phyloP scores from a whole-genome alignment of 2,113 vertebrate species.

The Blennius ocellaris region DNA sequence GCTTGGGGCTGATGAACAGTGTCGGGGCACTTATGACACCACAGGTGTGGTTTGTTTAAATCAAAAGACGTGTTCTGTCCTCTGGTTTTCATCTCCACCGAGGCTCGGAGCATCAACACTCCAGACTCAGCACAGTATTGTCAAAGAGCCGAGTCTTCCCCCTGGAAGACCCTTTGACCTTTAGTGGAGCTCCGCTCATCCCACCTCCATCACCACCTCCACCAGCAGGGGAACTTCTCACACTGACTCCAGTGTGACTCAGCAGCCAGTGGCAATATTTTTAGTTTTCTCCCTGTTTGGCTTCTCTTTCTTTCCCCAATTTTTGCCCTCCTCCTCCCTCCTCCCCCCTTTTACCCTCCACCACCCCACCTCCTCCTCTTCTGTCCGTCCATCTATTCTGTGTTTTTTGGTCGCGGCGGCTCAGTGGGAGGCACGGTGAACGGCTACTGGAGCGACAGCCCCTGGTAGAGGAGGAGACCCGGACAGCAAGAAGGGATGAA shows the following conservation, averaged over 20 bases:
- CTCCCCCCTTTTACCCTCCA: neutral
- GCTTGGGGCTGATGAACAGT: too few species aligned
- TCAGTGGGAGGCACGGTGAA: slow-evolving; percentile 82
- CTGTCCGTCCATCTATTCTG: slow-evolving; percentile 78
- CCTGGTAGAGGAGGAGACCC: slow-evolving; percentile 78
- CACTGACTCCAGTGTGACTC: slow-evolving; percentile 71
- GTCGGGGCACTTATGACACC: too few species aligned
- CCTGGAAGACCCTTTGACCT: too few species aligned
- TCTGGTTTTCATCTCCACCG: too few species aligned
- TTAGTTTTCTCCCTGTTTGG: slow-evolving; percentile 79
- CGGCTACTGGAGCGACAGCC: slow-evolving; percentile 86
- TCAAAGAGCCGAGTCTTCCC: too few species aligned
- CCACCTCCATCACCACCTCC: slow-evolving; percentile 18
- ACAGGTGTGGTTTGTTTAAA: too few species aligned
- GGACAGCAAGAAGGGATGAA: slow-evolving; percentile 19
- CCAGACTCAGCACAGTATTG: too few species aligned
- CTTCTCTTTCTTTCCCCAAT: slow-evolving; percentile 77
- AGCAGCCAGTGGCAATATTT: slow-evolving; percentile 74
- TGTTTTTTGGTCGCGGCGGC: slow-evolving; percentile 52
- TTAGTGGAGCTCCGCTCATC: slow-evolving; percentile 42
- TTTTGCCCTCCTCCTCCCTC: slow-evolving; percentile 41
- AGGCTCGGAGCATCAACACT: too few species aligned
- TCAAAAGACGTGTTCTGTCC: too few species aligned
- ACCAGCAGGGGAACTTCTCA: slow-evolving; percentile 56
- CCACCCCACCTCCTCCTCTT: slow-evolving; percentile 19